Conservation (phyloP, 2,888 invertebrate genomes). For the Fragum fragum region DNA sequence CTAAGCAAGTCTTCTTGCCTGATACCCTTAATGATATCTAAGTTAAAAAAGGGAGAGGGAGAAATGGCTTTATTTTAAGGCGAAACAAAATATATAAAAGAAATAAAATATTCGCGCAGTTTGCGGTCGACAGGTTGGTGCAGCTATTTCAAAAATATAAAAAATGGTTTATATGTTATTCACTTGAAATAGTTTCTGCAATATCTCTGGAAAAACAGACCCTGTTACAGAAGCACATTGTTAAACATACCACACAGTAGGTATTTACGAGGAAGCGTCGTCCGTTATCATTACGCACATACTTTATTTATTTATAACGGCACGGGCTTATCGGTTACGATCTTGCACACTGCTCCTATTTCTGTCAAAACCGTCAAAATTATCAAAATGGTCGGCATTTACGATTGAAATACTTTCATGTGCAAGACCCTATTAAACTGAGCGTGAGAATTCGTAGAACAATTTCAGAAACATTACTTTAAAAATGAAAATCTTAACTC, state of each 20-base stretch:
- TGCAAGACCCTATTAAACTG: not conserved
- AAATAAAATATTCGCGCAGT: too few species aligned
- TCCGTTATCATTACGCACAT: not conserved
- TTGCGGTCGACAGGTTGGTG: too few species aligned
- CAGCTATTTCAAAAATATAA: too few species aligned
- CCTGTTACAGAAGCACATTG: not conserved
- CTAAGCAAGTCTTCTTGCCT: too few species aligned
- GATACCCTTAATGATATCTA: too few species aligned
- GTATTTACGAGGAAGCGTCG: not conserved
- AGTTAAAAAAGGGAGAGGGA: too few species aligned
- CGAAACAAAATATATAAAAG: too few species aligned
- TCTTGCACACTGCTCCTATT: not conserved
- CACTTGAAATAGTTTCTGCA: too few species aligned
- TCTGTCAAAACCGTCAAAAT: not conserved
- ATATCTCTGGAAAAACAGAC: not conserved
- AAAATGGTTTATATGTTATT: too few species aligned
- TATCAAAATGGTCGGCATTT: not conserved
- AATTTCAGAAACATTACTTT: not conserved
- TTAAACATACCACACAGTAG: not conserved
- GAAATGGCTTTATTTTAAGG: too few species aligned
- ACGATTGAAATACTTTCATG: not conserved
- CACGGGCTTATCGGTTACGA: not conserved
- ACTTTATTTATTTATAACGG: conserved; percentile 3
- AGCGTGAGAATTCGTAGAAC: not conserved
- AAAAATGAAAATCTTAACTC: not conserved